phyloP scores from a whole-genome alignment of 2,113 vertebrate genomes.

The Struthio camelus region DNA sequence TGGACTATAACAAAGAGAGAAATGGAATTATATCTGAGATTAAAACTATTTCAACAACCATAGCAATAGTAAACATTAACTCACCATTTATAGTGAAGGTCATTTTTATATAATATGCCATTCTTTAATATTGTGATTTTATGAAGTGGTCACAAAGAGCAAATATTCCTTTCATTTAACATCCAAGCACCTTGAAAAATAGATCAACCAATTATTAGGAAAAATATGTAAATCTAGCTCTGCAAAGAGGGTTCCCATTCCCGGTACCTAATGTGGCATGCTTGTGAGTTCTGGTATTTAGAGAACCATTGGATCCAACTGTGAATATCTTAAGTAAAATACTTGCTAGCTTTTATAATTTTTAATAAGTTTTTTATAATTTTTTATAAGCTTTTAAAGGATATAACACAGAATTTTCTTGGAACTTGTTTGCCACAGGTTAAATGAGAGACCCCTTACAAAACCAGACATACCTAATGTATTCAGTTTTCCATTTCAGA shows the following conservation, averaged over 20 bases:
- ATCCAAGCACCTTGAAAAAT: background rate
- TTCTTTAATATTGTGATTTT: background rate
- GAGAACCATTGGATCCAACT: background rate
- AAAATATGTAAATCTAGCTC: background rate
- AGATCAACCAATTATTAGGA: background rate
- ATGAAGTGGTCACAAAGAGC: background rate
- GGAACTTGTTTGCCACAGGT: background rate
- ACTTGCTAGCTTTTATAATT: background rate
- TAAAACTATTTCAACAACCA: background rate
- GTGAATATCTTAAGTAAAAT: background rate
- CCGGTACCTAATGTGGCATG: background rate
- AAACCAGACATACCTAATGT: background rate
- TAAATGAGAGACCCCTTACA: background rate
- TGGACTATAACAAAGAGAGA: background rate
- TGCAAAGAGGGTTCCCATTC: background rate
- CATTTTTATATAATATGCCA: background rate
- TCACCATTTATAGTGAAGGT: background rate
- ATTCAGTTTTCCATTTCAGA: background rate
- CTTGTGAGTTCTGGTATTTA: background rate
- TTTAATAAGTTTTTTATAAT: background rate
- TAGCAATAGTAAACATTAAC: background rate
- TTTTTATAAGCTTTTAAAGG: background rate
- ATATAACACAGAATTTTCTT: background rate
- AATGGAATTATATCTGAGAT: background rate
- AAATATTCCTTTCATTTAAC: background rate